Percentiles rank a stretch among this genome's conserved stretches.
These are phyloP conservation scores for Gouania willdenowi DNA, from an alignment of 2,797 vertebrate genomes.

Conservation along the genomic window DNA sequence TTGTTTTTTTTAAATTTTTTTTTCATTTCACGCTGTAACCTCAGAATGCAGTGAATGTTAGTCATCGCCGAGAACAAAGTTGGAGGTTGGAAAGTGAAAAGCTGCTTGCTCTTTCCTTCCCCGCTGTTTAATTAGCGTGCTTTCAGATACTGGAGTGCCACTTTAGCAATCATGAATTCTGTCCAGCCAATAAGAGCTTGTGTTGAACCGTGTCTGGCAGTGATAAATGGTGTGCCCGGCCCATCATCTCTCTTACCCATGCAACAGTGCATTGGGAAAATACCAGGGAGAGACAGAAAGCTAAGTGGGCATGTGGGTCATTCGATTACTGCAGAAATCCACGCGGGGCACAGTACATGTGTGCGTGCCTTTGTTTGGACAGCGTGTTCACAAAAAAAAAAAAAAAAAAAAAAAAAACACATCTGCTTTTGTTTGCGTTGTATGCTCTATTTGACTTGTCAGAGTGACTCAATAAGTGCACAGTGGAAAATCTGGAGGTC, in stretches of 20 bases:
- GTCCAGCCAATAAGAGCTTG: constrained; percentile 75
- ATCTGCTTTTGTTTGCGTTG: background rate
- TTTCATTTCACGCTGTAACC: constrained; percentile 20
- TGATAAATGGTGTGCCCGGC: constrained; percentile 73
- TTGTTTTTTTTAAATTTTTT: constrained; percentile 19
- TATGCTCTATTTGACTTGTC: background rate
- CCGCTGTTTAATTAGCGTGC: constrained; percentile 60
- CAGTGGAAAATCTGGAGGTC: background rate
- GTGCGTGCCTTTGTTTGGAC: constrained; percentile 9
- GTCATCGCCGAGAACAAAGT: constrained; percentile 25
- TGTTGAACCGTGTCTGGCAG: constrained; percentile 65
- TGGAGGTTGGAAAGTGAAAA: constrained; percentile 23
- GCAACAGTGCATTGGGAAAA: constrained; percentile 49
- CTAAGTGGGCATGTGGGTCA: constrained; percentile 46
- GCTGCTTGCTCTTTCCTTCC: constrained; percentile 32
- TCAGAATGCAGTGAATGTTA: constrained; percentile 22
- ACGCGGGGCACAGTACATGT: too few relatives aligned
- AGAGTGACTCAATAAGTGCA: background rate
- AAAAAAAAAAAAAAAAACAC: constrained; percentile 2
- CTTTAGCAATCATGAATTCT: constrained; percentile 65
- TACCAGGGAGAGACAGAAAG: constrained; percentile 34
- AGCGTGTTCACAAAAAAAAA: constrained; percentile 2
- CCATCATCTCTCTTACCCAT: constrained; percentile 55
- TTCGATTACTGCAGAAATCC: constrained; percentile 37
- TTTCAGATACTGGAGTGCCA: constrained; percentile 39